phyloP scores from a whole-genome alignment of 2,113 vertebrate genomes.

The Tragulus kanchil region DNA sequence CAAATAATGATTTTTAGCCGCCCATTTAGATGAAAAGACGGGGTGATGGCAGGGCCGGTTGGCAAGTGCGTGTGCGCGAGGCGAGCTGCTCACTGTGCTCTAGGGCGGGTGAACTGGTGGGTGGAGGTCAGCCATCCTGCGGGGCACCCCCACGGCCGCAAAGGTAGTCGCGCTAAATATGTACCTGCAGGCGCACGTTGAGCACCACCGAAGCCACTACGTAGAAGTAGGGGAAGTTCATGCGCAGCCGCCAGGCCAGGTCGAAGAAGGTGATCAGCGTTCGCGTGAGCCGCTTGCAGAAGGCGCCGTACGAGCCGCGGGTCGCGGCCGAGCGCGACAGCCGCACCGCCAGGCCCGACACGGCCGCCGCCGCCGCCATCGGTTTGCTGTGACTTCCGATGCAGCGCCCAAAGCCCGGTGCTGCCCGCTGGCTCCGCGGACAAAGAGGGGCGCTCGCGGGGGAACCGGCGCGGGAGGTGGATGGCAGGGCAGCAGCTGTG shows the following conservation, averaged over 20 bases:
- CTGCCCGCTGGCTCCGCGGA: background rate
- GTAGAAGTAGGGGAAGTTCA: constrained; percentile 95
- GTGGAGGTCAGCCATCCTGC: background rate
- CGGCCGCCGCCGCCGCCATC: constrained; percentile 84
- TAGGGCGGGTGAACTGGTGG: background rate
- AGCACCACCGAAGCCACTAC: constrained; percentile 96
- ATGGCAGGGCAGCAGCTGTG: too few relatives aligned
- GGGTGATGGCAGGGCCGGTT: background rate
- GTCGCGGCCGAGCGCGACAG: constrained; percentile 90
- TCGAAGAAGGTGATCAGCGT: constrained; percentile 96
- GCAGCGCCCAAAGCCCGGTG: background rate
- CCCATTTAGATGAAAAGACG: background rate
- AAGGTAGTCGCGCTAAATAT: background rate
- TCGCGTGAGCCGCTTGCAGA: constrained; percentile 95
- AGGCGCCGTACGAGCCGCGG: constrained; percentile 90
- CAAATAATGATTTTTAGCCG: background rate
- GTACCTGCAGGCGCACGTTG: constrained; percentile 96
- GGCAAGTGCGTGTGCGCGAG: background rate
- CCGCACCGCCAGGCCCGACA: constrained; percentile 90
- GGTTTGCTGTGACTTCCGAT: background rate
- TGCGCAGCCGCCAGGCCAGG: constrained; percentile 94
- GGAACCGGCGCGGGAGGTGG: background rate
- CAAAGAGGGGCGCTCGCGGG: too few relatives aligned
- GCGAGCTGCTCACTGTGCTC: background rate
- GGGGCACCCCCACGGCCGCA: background rate